phyloP scores from a whole-genome alignment of 2,113 vertebrate species.

The Monopterus albus region DNA sequence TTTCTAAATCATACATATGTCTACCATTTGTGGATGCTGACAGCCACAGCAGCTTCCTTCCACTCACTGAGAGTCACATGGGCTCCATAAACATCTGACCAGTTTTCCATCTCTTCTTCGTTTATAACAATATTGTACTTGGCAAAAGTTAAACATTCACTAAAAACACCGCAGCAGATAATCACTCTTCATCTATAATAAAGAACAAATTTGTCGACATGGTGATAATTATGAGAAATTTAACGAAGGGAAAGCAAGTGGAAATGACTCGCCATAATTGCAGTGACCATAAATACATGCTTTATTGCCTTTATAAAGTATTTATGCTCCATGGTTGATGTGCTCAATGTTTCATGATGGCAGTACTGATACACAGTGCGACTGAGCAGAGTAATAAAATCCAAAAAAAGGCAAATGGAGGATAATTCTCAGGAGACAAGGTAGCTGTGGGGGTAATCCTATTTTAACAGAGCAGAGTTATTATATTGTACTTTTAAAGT shows the following conservation, averaged over 20 bases:
- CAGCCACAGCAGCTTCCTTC: constrained; percentile 19
- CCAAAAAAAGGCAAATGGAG: constrained; percentile 57
- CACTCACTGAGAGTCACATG: constrained; percentile 6
- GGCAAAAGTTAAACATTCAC: constrained; percentile 48
- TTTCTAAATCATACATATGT: constrained; percentile 23
- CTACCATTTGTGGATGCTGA: constrained; percentile 14
- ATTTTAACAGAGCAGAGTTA: constrained; percentile 25
- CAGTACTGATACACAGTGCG: constrained; percentile 37
- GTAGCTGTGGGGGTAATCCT: neutral
- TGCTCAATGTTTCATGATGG: constrained; percentile 66
- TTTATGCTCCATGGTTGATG: constrained; percentile 75
- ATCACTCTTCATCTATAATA: constrained; percentile 69
- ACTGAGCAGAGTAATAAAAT: constrained; percentile 69
- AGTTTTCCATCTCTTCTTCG: constrained; percentile 15
- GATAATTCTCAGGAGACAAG: constrained; percentile 45
- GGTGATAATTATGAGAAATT: constrained; percentile 65
- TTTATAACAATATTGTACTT: neutral
- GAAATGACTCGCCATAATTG: constrained; percentile 70
- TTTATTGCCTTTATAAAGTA: constrained; percentile 82
- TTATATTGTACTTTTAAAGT: neutral
- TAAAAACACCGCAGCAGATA: constrained; percentile 55
- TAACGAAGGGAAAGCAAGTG: constrained; percentile 50
- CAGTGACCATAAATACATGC: constrained; percentile 69
- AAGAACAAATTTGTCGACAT: constrained; percentile 69
- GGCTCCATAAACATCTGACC: constrained; percentile 11